Base-by-base conservation (phyloP, 2,888 invertebrate species). In the Oscheius sp. region DNA sequence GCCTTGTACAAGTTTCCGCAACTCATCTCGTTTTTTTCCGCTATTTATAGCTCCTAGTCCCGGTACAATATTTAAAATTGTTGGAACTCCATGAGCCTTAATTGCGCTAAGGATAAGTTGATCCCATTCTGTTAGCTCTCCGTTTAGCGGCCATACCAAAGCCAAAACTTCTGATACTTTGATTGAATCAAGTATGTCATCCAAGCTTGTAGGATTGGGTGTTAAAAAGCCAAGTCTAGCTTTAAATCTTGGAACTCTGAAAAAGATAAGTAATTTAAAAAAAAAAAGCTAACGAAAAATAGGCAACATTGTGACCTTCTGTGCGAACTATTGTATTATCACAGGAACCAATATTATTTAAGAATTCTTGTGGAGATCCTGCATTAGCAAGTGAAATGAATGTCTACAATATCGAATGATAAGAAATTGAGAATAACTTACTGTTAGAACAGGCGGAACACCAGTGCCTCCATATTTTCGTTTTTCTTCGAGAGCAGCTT, bases 151-250 rank as follows among this genome's bases (percentile, higher is more conserved):
- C 70, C 93, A 90, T 8, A 95, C 87, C 86, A 94, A 91, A 3
- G 96, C 85, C 1, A 93, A 90, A 1, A 93, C 92, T 86, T 95
- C 95, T 27, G 93, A 92, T 5, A 94, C 91, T 66, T 76, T 79
- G 39, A 85, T 64, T 6, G 77, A 75, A 61, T 86, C 84, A 12
- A 85, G 70, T 12, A 83, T 78, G 6, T 73, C 75, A 52, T 82
- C 77, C 6, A 82, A 20, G 5, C 74, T 68, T 27, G 66, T 71
- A 6, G 73, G 58, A 15, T 73, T 61, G 3, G 85, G 85, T 27
- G 80, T 76, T 15, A 84, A 37, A 66, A 85, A 85, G 6, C 80
- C 73, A 37, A 79, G 63, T 10, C 82, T 77, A 10, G 74, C 69
- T 52, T 83, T 82, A 72, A 86, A 83, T 3, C 85, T 81, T 3